Base-by-base conservation (phyloP, 2,113 vertebrate species). In the Scolopax mira region DNA sequence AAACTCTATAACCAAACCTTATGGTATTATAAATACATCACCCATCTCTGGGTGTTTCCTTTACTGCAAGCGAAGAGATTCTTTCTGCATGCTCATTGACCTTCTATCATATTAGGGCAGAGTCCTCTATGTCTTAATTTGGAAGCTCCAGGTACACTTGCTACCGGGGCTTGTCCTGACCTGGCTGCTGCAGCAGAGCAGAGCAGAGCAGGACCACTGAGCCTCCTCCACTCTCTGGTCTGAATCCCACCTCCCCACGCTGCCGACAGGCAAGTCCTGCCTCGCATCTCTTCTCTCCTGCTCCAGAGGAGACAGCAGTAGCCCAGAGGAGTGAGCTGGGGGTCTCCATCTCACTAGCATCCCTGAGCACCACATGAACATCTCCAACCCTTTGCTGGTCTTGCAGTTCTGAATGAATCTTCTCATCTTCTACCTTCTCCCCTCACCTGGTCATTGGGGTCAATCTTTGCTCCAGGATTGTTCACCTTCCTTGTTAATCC, bases 41-140 rank as follows among this genome's bases (percentile, higher is more conserved):
- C 14, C 18, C n/a, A 77, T 54, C 27, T 65, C 57, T 85, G 44
- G 10, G 14, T 79, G 21, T 79, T 92, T 79, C 41, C 61, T 82
- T 75, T 89, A 33, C 62, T 89, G 9, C 22, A 73, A 79, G 33
- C 55, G 54, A 88, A 86, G 77, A 92, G 27, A 72, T 74, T 74
- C 41, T 60, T 93, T 84, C 19, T 73, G 15, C 23, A 28, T 35
- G 14, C 27, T 64, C 10, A 41, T 84, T 67, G 61, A 41, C 87
- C n/a, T 74, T 35, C 9, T 15, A 54, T 46, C 41, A 13, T 39
- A 46, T 16, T 74, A 48, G 42, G 44, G n/a, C 71, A 86, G 42
- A 74, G 17, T 14, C 12, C 24, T 77, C 4, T 37, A 13, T 14
- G 5, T 82, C 58, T 62, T 48, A 10, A 48, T 70, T 54, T 60